Conservation (phyloP, 2,797 vertebrate genomes). For the Trichosurus vulpecula region DNA sequence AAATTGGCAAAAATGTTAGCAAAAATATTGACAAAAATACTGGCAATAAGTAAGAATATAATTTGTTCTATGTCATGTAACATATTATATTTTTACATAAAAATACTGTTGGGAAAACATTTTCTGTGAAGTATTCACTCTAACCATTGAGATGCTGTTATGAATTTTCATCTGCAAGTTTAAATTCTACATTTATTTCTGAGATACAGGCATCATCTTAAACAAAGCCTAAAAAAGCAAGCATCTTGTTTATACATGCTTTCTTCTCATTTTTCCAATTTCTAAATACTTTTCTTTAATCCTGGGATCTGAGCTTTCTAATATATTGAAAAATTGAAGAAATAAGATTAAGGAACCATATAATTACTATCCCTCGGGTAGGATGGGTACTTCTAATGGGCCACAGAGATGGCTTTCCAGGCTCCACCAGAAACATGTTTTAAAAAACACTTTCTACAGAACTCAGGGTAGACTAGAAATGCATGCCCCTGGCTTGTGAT, state of each 20-base stretch:
- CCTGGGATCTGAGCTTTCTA: neutral
- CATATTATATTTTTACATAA: neutral
- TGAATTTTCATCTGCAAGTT: neutral
- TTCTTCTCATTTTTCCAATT: neutral
- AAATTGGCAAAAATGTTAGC: neutral
- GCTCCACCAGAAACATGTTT: neutral
- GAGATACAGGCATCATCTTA: neutral
- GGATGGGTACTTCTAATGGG: neutral
- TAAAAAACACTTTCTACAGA: neutral
- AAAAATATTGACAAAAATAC: neutral
- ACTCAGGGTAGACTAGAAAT: neutral
- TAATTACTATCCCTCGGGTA: neutral
- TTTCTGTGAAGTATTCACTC: neutral
- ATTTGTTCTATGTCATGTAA: neutral
- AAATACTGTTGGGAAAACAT: neutral
- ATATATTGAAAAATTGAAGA: neutral
- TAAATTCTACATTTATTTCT: neutral
- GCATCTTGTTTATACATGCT: neutral
- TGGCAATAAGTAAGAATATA: neutral
- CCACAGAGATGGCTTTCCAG: neutral
- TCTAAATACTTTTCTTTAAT: neutral
- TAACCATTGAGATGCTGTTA: neutral
- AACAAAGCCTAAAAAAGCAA: neutral
- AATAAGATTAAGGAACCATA: neutral
- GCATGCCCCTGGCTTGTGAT: neutral